Conservation (phyloP, 2,888 invertebrate genomes). For the Protodeltote pygarga region DNA sequence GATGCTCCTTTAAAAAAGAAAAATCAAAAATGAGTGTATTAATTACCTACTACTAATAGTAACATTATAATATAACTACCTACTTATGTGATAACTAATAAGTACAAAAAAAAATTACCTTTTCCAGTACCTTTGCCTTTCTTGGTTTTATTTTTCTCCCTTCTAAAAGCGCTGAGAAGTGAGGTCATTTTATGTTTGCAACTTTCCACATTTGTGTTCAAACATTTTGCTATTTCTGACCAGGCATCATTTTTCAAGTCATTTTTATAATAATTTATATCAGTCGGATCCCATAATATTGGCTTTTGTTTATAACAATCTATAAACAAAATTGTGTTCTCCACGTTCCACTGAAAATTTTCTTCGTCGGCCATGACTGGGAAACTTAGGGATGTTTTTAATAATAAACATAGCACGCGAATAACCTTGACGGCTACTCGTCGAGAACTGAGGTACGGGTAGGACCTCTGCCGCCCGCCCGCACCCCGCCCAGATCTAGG, state of each 20-base stretch:
- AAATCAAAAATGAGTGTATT: conserved; percentile 7
- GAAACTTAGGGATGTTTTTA: conserved; percentile 4
- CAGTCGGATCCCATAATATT: conserved; percentile 9
- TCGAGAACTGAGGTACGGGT: conserved; percentile 15
- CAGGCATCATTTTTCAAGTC: conserved; percentile 4
- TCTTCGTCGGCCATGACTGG: conserved; percentile 2
- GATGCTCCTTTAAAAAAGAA: conserved; percentile 8
- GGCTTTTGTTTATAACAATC: conserved; percentile 9
- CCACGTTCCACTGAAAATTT: conserved; percentile 7
- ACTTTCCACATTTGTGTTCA: conserved; percentile 8
- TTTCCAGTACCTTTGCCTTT: conserved; percentile 6
- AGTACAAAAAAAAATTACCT: conserved; percentile 2
- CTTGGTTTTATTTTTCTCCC: conserved; percentile 6
- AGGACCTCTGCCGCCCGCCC: conserved; percentile 13
- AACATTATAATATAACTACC: conserved; percentile 6
- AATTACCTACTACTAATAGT: conserved; percentile 5
- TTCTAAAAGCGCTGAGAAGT: conserved; percentile 9
- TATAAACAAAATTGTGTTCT: conserved; percentile 9
- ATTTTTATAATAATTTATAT: conserved; percentile 7
- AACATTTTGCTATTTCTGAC: conserved; percentile 4
- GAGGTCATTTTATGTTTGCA: conserved; percentile 9
- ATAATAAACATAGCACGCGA: conserved; percentile 1
- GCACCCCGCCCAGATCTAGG: conserved; percentile 13
- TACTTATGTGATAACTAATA: conserved; percentile 3
- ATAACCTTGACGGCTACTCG: conserved; percentile 8